Conservation (phyloP, 2,113 vertebrate species). For the Microcebus tavaratra region DNA sequence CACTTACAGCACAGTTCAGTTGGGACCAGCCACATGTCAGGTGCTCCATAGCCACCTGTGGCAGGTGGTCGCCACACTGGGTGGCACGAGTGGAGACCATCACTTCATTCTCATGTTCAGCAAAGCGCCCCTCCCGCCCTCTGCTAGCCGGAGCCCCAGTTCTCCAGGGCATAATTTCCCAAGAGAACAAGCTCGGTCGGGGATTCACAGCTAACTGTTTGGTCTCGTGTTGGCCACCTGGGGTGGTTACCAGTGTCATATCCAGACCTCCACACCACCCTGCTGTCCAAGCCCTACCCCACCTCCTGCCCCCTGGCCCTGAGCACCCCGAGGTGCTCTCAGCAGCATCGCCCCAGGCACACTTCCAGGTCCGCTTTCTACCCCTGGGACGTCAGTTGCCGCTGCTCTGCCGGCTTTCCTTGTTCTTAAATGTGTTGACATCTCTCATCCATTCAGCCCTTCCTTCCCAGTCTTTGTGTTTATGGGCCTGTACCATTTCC, state of each 20-base stretch:
- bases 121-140: fast-evolving
- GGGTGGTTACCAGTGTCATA: neutral
- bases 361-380: neutral
- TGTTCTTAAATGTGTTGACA: neutral
- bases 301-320: neutral
- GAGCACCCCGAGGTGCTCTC: too few relatives aligned
- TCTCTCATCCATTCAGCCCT: neutral
- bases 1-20: neutral
- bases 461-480: neutral
- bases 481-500: neutral
- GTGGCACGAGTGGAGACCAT: neutral
- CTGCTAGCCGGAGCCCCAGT: neutral
- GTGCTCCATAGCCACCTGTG: neutral
- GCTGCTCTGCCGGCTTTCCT: too few relatives aligned
- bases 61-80: fast-evolving
- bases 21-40: neutral
- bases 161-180: neutral
- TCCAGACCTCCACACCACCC: neutral
- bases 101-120: neutral
- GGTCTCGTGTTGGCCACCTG: neutral
- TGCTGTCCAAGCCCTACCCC: neutral
- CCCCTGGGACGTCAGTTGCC: neutral
- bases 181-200: neutral
- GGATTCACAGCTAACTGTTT: neutral
- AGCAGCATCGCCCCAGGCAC: too few relatives aligned